Base-by-base conservation (phyloP, 2,797 vertebrate species). In the Oreochromis mossambicus region DNA sequence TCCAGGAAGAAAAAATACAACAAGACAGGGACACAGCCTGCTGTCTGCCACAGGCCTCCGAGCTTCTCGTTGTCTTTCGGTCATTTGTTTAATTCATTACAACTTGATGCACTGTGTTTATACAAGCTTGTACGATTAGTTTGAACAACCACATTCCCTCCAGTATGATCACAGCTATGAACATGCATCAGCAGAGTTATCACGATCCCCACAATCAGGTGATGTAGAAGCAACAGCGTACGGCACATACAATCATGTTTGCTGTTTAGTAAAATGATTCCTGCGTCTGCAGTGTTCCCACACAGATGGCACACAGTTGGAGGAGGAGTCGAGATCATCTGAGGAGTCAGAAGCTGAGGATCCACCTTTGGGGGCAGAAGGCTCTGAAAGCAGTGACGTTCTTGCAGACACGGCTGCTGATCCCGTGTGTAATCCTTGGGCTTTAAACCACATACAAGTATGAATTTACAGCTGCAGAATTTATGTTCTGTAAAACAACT, bases 341-440 rank as follows among this genome's bases (percentile, higher is more conserved):
- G 78, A 83, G 26, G 11, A 2, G 26, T 21, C 78, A 2, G 79
- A 86, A 52, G 50, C 78, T 51, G 76, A 83, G 79, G 87, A 90
- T 7, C 15, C 83, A 7, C 10, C 54, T 21, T 8, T 56, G 66
- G 86, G 8, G 11, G 86, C 68, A 2, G 81, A 89, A 29, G 84
- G 8, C 21, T 1, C 21, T 21, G 63, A 90, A 21, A 48, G 5
- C 12, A 54, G 75, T 1, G 43, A 36, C 2, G 43, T 5, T 2
- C 3, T 21, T 13, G 34, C 54, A 19, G 50, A 66, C 17, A 4
- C 46, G 4, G 58, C 51, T 7, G 7, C 73, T 81, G 76, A 80
- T 1, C 21, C 34, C 11, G 95, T 95, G 93, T 1, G 93, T 86
- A 75, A 77, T 48, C 41, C 14, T 46, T 21, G 10, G 51, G 2